Base-by-base conservation (phyloP, 2,113 vertebrate species). In the Eudyptes chrysolophus region DNA sequence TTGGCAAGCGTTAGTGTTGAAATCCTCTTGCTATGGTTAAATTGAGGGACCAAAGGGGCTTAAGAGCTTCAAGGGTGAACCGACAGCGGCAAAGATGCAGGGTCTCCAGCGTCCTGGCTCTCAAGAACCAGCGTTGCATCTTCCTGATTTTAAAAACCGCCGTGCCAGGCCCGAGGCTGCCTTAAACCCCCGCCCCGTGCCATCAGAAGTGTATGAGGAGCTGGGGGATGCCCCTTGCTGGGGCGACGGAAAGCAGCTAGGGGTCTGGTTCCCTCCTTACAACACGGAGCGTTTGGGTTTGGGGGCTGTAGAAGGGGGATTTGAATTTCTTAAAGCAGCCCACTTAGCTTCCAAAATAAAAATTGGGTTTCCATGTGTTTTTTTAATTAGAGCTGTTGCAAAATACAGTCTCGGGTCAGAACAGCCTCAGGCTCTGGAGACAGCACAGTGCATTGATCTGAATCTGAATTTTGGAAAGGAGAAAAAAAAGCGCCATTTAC, bases 1-100 rank as follows among this genome's bases (percentile, higher is more conserved):
- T 74, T 76, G 92, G 77, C 57, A 44, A 82, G 74, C n/a, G 72
- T 44, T 30, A 22, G 52, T 25, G 61, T 62, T 32, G 80, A 92
- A 87, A 84, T 68, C 32, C 36, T 55, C 64, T n/a, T 19, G 34
- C 69, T 61, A 70, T 61, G 65, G 38, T 84, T 94, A 68, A 87
- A 78, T 22, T 8, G 10, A 64, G 60, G 77, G 71, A 74, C 71
- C 68, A 34, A 46, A 58, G 62, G 61, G 61, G 44, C 61, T 71
- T 42, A 87, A 52, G 49, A 62, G 48, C 65, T 76, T 30, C 48
- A 29, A 29, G 64, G 34, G 29, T 75, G 64, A 84, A 14, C 55
- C 6, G 3, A 17, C 2, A 1, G 69, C 1, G 0, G 38, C 3
- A 3, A 25, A 44, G 87, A 30, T 0, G 0, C 44, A 0, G 4